Conservation (phyloP, 2,888 invertebrate species). For the Drosophila gaucha region DNA sequence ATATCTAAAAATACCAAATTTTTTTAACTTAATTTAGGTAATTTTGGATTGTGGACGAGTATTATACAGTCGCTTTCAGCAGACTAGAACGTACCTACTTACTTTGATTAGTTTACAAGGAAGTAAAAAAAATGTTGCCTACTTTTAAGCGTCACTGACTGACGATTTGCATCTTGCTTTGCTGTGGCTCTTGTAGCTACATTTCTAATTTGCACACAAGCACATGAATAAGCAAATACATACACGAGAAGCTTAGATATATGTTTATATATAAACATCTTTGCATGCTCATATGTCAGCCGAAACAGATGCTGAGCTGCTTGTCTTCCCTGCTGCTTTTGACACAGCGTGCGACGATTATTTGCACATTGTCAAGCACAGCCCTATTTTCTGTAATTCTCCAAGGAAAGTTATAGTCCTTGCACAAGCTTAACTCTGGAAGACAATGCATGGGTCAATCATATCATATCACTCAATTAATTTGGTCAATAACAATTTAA, state of each 20-base stretch:
- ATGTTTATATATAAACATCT: background rate
- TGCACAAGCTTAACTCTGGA: too few relatives aligned
- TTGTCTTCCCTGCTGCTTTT: slow-evolving; percentile 16
- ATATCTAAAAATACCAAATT: too few relatives aligned
- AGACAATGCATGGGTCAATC: background rate
- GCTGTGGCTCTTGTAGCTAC: slow-evolving; percentile 10
- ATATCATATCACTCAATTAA: background rate
- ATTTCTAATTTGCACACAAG: slow-evolving; percentile 56
- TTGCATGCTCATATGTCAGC: background rate
- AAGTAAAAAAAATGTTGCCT: slow-evolving; percentile 29
- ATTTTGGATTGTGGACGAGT: background rate
- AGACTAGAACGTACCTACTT: slow-evolving; percentile 9
- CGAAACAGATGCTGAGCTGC: slow-evolving; percentile 5
- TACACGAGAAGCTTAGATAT: too few relatives aligned
- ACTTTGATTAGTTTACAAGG: slow-evolving; percentile 52
- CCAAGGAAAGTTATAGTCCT: background rate
- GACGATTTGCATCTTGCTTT: slow-evolving; percentile 7
- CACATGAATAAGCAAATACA: slow-evolving; percentile 5
- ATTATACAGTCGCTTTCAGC: background rate
- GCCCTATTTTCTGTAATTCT: background rate
- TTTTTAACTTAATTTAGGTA: background rate
- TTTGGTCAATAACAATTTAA: background rate
- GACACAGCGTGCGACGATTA: slow-evolving; percentile 20
- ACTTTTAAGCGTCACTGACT: slow-evolving; percentile 31
- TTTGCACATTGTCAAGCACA: slow-evolving; percentile 1